phyloP scores from a whole-genome alignment of 2,113 vertebrate genomes.

The Pollachius pollachius region DNA sequence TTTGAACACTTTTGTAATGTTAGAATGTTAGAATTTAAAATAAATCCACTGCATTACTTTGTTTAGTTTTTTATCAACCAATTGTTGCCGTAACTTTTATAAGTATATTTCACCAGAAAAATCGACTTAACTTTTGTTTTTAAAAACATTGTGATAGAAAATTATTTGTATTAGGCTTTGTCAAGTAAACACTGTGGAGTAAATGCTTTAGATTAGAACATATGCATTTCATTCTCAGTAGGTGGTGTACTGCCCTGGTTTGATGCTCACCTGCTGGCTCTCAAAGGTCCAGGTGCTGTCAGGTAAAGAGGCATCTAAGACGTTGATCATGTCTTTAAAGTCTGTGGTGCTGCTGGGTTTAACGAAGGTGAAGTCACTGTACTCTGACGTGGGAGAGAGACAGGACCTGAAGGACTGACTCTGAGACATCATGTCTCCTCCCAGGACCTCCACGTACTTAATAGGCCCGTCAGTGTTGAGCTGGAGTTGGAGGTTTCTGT shows the following conservation, averaged over 20 bases:
- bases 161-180: too few species aligned
- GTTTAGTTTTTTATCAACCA: too few species aligned
- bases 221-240: not conserved
- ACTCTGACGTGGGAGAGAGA: constrained; percentile 81
- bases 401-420: constrained; percentile 79
- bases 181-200: too few species aligned
- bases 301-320: constrained; percentile 58
- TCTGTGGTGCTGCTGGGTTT: constrained; percentile 74
- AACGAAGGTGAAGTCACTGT: constrained; percentile 82
- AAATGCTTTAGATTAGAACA: too few species aligned
- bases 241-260: not conserved
- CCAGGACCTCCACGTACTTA: constrained; percentile 81
- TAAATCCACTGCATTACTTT: too few species aligned
- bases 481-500: constrained; percentile 75
- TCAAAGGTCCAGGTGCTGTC: constrained; percentile 72
- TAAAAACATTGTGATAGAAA: too few species aligned
- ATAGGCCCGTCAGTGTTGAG: constrained; percentile 79
- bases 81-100: too few species aligned
- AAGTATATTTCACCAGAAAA: too few species aligned
- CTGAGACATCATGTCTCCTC: constrained; percentile 76
- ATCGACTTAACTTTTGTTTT: too few species aligned
- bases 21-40: too few species aligned
- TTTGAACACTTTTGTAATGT: too few species aligned
- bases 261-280: constrained; percentile 67
- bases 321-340: constrained; percentile 64